These are phyloP conservation scores for Amazona finschi DNA, from an alignment of 2,797 vertebrate species.

Conservation along the genomic window DNA sequence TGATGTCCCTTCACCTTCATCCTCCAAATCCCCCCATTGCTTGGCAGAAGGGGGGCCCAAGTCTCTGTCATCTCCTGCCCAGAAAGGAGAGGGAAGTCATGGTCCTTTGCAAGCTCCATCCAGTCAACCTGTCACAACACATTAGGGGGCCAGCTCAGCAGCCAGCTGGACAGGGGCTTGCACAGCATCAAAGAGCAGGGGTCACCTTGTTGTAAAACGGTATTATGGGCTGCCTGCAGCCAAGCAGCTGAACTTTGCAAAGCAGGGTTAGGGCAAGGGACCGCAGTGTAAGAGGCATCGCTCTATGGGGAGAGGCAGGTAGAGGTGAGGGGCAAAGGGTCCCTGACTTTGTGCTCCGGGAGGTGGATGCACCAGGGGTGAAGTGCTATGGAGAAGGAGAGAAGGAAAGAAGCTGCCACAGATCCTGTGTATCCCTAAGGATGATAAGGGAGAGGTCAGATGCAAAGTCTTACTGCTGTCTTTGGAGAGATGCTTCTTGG, in stretches of 20 bases:
- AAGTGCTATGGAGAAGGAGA: not conserved
- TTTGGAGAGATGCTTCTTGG: not conserved
- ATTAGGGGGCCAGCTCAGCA: not conserved
- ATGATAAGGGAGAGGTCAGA: not conserved
- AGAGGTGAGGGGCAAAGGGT: not conserved
- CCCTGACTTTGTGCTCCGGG: accelerated
- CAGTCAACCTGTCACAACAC: not conserved
- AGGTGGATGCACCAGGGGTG: accelerated
- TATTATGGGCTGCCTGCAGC: conserved; percentile 3
- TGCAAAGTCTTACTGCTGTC: not conserved
- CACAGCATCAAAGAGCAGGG: conserved; percentile 29
- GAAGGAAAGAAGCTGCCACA: not conserved
- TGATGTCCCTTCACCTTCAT: not conserved
- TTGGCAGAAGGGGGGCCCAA: not conserved
- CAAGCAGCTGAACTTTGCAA: conserved; percentile 7
- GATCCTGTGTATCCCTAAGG: not conserved
- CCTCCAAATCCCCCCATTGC: accelerated
- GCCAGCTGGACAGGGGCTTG: not conserved
- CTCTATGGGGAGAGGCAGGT: not conserved
- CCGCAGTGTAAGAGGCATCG: accelerated
- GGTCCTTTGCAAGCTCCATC: not conserved
- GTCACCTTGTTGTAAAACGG: conserved; percentile 28
- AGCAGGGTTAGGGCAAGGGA: not conserved
- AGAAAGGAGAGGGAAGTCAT: not conserved
- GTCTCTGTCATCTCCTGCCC: not conserved